Conservation (phyloP, 2,888 invertebrate species). For the Athetis lepigone region DNA sequence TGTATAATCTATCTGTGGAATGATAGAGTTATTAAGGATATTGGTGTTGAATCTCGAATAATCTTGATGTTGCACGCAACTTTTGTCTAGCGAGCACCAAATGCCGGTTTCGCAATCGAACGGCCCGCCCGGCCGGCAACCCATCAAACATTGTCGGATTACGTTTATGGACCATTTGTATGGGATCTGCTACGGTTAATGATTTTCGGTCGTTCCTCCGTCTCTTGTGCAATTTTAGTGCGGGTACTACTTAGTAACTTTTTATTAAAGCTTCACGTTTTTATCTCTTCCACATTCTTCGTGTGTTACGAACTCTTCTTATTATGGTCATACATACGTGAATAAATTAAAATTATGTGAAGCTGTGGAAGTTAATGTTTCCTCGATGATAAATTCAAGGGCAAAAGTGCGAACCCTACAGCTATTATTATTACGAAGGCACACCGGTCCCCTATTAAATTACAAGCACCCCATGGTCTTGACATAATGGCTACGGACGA, state of each 20-base stretch:
- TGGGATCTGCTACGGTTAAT: conserved; percentile 86
- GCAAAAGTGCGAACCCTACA: conserved; percentile 66
- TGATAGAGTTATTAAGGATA: conserved; percentile 13
- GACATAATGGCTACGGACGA: conserved; percentile 69
- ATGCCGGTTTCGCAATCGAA: conserved; percentile 76
- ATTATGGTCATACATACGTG: not conserved
- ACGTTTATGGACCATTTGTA: conserved; percentile 87
- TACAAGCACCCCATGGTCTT: conserved; percentile 73
- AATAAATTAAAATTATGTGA: conserved; percentile 8
- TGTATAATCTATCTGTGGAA: conserved; percentile 16
- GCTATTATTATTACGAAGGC: conserved; percentile 74
- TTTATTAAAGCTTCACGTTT: conserved; percentile 63
- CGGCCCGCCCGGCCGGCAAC: conserved; percentile 68
- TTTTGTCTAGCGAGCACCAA: conserved; percentile 66
- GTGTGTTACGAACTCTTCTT: conserved; percentile 8
- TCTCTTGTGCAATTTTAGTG: conserved; percentile 78
- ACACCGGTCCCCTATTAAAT: conserved; percentile 73
- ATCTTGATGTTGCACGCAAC: conserved; percentile 46
- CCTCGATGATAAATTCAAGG: conserved; percentile 56
- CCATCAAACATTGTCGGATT: conserved; percentile 87
- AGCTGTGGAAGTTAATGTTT: conserved; percentile 20
- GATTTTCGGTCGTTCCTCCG: conserved; percentile 79
- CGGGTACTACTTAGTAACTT: conserved; percentile 69
- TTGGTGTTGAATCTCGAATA: conserved; percentile 8
- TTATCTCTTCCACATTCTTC: conserved; percentile 39